phyloP scores from a whole-genome alignment of 2,797 vertebrate species.

The Mustela erminea region DNA sequence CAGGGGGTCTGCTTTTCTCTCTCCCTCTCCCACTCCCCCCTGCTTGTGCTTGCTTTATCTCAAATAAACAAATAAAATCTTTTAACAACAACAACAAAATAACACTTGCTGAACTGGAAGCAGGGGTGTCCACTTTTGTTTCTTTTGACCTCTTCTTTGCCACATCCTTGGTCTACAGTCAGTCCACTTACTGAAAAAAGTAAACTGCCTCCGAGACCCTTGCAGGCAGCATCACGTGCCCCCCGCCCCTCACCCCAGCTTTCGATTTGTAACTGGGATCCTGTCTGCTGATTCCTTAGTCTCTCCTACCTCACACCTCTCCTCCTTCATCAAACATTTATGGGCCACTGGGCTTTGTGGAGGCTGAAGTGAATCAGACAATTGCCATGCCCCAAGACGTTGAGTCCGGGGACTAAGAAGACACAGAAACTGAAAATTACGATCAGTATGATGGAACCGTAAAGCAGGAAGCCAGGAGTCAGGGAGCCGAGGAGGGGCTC shows the following conservation, averaged over 20 bases:
- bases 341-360: not conserved
- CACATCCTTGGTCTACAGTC: not conserved
- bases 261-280: not conserved
- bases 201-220: not conserved
- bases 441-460: not conserved
- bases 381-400: not conserved
- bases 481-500: not conserved
- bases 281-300: not conserved
- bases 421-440: not conserved
- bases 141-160: not conserved
- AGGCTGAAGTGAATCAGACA: not conserved
- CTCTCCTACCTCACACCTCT: not conserved
- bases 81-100: not conserved
- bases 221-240: not conserved
- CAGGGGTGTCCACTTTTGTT: not conserved
- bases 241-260: rapidly evolving
- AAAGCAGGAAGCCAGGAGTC: not conserved
- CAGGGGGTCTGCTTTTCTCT: not conserved
- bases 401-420: not conserved
- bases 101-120: too few species aligned
- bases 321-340: conserved; percentile 7
- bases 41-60: not conserved
- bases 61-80: not conserved
- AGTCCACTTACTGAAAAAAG: not conserved
- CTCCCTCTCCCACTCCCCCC: too few species aligned